A percentile compares a stretch with the other conserved stretches of the same genome.
phyloP scores from a whole-genome alignment of 2,888 invertebrate species.

The Agrotis ipsilon region DNA sequence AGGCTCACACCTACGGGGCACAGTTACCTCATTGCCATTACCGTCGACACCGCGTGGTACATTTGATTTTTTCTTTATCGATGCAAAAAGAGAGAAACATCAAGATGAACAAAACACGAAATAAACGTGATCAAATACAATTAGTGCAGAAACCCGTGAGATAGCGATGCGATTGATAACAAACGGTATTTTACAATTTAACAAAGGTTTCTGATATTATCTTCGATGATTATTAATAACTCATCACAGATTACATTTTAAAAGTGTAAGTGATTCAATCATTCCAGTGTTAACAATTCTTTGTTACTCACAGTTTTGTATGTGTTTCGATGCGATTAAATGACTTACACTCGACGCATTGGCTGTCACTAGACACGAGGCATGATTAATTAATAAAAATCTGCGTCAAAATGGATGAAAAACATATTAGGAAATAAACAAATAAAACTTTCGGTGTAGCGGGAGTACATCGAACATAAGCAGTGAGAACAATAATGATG shows the following conservation, averaged over 20 bases:
- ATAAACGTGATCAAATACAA: slow-evolving; percentile 74
- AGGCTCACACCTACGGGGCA: slow-evolving; percentile 87
- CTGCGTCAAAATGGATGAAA: slow-evolving; percentile 64
- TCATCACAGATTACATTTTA: slow-evolving; percentile 75
- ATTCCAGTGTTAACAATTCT: slow-evolving; percentile 10
- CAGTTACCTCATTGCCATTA: slow-evolving; percentile 97
- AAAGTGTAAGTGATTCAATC: slow-evolving; percentile 70
- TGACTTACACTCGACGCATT: slow-evolving; percentile 55
- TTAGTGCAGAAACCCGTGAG: slow-evolving; percentile 76
- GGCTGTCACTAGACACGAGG: slow-evolving; percentile 53
- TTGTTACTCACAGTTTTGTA: background rate
- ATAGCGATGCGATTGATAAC: slow-evolving; percentile 62
- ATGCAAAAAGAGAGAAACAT: slow-evolving; percentile 92
- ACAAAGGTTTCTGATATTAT: slow-evolving; percentile 56
- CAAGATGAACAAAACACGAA: slow-evolving; percentile 87
- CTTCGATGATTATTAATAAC: slow-evolving; percentile 59
- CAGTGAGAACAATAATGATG: background rate
- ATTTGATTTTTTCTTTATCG: slow-evolving; percentile 96
- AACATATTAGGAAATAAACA: background rate
- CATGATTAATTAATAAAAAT: slow-evolving; percentile 37
- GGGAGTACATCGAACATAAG: slow-evolving; percentile 20
- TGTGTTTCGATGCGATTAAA: slow-evolving; percentile 43
- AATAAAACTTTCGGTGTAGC: slow-evolving; percentile 13
- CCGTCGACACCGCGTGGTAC: slow-evolving; percentile 98
- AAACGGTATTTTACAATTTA: slow-evolving; percentile 44